Evolutionary conservation across 2,888 invertebrate genomes (phyloP).

Genomic region (Chrysomela aeneicollis): DNA sequence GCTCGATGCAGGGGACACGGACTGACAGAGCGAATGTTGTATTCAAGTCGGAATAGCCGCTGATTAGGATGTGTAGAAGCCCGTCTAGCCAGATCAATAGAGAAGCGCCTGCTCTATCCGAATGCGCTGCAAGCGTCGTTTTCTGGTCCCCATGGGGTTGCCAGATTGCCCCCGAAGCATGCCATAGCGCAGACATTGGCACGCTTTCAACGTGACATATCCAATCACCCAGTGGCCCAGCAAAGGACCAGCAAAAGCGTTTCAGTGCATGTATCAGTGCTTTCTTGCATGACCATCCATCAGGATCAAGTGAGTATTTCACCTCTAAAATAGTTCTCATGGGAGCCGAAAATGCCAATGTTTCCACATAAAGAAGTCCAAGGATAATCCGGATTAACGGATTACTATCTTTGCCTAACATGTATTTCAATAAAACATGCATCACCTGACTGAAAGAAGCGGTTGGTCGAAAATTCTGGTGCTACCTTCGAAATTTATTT

Average conservation of each 20-base stretch:
- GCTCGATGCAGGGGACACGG: slow-evolving; percentile 33
- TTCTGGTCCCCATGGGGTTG: background rate
- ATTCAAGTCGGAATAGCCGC: slow-evolving; percentile 35
- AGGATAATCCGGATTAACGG: too few species aligned
- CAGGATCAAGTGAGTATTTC: too few species aligned
- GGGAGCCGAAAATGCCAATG: too few species aligned
- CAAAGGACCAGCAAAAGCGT: background rate
- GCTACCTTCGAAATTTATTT: too few species aligned
- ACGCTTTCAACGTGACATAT: background rate
- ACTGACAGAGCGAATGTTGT: slow-evolving; percentile 34
- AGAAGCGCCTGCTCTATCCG: slow-evolving; percentile 52
- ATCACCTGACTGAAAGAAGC: too few species aligned
- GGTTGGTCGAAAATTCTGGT: too few species aligned
- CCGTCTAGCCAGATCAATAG: slow-evolving; percentile 51
- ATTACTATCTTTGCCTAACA: too few species aligned
- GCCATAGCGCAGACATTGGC: background rate
- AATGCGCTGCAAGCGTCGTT: slow-evolving; percentile 38
- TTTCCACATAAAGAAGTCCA: too few species aligned
- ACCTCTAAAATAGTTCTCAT: too few species aligned
- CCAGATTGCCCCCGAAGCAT: background rate
- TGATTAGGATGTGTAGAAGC: slow-evolving; percentile 44
- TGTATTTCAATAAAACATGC: too few species aligned
- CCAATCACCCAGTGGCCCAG: background rate
- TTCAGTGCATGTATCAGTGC: too few species aligned
- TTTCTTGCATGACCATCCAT: too few species aligned